phyloP scores from a whole-genome alignment of 2,888 invertebrate genomes.

The Eristalinus aeneus region DNA sequence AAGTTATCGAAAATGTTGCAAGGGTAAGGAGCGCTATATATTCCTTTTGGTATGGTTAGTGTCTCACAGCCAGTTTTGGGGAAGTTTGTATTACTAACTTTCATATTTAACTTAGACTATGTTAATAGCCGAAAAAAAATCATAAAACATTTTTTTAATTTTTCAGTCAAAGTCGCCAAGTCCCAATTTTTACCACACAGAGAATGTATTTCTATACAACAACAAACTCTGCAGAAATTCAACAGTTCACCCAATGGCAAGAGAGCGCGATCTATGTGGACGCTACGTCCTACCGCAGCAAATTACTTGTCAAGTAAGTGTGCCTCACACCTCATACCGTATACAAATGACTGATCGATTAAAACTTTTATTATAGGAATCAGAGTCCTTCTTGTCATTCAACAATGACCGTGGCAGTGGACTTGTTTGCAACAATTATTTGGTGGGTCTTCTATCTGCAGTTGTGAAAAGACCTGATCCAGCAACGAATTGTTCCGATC shows the following conservation, averaged over 20 bases:
- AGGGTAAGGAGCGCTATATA: too few species aligned
- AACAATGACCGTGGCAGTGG: slow-evolving; percentile 73
- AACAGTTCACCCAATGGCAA: slow-evolving; percentile 30
- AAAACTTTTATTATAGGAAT: slow-evolving; percentile 40
- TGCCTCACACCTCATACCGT: too few species aligned
- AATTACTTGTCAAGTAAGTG: slow-evolving; percentile 71
- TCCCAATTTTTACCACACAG: slow-evolving; percentile 69
- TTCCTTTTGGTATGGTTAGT: too few species aligned
- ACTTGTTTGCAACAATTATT: slow-evolving; percentile 68
- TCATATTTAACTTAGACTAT: too few species aligned
- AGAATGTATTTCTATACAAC: slow-evolving; percentile 61
- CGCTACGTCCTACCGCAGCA: slow-evolving; percentile 67
- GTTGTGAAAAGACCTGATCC: slow-evolving; percentile 56
- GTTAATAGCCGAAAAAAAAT: too few species aligned
- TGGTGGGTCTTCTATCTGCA: slow-evolving; percentile 71
- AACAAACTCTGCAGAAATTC: slow-evolving; percentile 61
- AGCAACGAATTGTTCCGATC: slow-evolving; percentile 63
- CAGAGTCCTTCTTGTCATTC: slow-evolving; percentile 45
- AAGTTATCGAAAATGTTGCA: too few species aligned
- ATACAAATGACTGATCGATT: not conserved
- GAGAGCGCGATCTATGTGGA: slow-evolving; percentile 72
- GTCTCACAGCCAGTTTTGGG: too few species aligned
- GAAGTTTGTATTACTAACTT: too few species aligned
- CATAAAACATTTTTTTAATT: not conserved
- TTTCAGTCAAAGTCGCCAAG: slow-evolving; percentile 53